phyloP scores from a whole-genome alignment of 2,113 vertebrate genomes.

The Scomber scombrus region DNA sequence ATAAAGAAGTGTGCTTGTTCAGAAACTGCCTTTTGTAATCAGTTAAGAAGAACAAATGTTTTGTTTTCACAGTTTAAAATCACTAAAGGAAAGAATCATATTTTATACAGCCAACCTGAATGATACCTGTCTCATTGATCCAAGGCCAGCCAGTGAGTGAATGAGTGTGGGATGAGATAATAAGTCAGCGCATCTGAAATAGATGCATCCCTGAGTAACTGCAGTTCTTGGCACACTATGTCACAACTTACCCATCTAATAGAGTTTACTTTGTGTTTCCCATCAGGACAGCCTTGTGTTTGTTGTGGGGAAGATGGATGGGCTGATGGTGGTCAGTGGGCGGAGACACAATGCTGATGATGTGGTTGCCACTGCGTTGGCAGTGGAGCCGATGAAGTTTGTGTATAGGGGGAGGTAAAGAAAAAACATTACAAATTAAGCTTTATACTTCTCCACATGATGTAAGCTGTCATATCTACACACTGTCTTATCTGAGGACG shows the following conservation, averaged over 20 bases:
- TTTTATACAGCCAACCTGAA: not conserved
- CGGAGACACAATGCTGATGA: slow-evolving; percentile 95
- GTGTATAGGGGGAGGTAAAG: slow-evolving; percentile 93
- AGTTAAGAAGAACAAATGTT: not conserved
- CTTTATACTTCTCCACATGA: not conserved
- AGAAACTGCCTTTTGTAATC: not conserved
- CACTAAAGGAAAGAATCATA: not conserved
- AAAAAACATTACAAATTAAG: not conserved
- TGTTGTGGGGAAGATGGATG: slow-evolving; percentile 94
- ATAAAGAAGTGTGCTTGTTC: not conserved
- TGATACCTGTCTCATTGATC: slow-evolving; percentile 5
- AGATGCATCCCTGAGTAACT: not conserved
- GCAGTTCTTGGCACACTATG: no score
- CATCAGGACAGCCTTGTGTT: slow-evolving; percentile 92
- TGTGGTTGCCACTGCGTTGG: slow-evolving; percentile 92
- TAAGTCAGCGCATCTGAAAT: not conserved
- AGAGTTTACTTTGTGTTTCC: slow-evolving; percentile 44
- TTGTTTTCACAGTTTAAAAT: not conserved
- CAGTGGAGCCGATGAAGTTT: slow-evolving; percentile 98
- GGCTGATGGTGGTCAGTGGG: slow-evolving; percentile 92
- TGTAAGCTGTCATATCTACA: not conserved
- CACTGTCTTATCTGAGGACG: not conserved
- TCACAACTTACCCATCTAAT: not conserved
- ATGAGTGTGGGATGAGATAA: not conserved
- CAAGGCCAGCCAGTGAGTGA: not conserved